These are phyloP conservation scores for Drosophila stalkeri DNA, from an alignment of 2,888 invertebrate species.

Conservation along the genomic window DNA sequence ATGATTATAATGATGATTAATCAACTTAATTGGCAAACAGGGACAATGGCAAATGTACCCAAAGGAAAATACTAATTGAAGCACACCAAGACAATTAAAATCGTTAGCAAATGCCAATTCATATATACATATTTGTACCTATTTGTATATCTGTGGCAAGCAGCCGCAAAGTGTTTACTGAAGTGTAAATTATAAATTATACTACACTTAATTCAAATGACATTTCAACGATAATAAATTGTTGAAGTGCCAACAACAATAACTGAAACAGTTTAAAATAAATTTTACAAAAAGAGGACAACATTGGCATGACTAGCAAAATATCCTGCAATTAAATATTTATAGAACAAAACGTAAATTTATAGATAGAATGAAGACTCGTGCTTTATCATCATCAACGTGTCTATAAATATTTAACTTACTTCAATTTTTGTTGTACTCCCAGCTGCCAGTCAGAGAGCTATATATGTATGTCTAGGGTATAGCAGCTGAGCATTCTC, in stretches of 20 bases:
- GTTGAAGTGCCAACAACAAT: constrained; percentile 3
- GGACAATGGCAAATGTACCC: neutral
- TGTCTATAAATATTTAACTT: neutral
- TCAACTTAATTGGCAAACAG: constrained; percentile 25
- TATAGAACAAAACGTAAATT: neutral
- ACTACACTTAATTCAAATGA: constrained; percentile 16
- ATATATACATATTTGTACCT: neutral
- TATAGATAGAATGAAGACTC: neutral
- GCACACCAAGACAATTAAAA: neutral
- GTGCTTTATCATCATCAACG: neutral
- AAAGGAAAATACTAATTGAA: constrained; percentile 1
- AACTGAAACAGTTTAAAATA: neutral
- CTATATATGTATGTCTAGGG: constrained; percentile 1
- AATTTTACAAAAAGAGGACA: neutral
- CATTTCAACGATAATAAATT: constrained; percentile 27
- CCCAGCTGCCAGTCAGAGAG: neutral
- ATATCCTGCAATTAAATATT: neutral
- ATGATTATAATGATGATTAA: constrained; percentile 25
- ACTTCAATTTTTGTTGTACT: neutral
- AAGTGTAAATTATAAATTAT: constrained; percentile 49
- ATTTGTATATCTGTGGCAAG: neutral
- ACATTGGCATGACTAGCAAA: neutral
- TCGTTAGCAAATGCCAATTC: constrained; percentile 14
- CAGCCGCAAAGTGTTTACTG: constrained; percentile 18
- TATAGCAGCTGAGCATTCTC: neutral